Evolutionary conservation across 2,113 vertebrate species (phyloP).

Genomic region (Neodontobutis hainanensis): DNA sequence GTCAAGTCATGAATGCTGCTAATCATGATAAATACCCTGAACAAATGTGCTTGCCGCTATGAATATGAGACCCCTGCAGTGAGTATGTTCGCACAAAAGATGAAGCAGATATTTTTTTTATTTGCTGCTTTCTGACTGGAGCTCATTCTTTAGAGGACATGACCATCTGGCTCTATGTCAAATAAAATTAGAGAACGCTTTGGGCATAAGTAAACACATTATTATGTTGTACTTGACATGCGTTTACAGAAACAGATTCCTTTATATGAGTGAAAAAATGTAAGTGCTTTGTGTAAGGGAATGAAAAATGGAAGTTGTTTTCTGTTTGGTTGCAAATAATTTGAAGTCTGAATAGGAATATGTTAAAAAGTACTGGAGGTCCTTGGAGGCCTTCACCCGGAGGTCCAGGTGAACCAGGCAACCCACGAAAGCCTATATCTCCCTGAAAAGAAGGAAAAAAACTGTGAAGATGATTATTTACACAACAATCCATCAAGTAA

Average conservation of each 20-base stretch:
- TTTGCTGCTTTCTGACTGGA: constrained; percentile 1
- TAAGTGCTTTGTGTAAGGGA: neutral
- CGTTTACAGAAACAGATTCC: constrained; percentile 6
- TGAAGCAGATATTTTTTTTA: constrained; percentile 8
- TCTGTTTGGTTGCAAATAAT: neutral
- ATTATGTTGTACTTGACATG: constrained; percentile 15
- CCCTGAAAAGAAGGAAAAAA: constrained; percentile 74
- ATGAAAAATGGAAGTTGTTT: neutral
- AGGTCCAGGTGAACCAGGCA: constrained; percentile 80
- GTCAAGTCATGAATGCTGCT: constrained; percentile 19
- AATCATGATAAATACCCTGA: constrained; percentile 34
- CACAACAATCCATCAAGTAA: constrained; percentile 26
- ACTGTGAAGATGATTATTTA: constrained; percentile 8
- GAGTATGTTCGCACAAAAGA: constrained; percentile 32
- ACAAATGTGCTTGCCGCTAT: constrained; percentile 33
- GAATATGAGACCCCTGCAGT: constrained; percentile 4
- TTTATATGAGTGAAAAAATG: neutral
- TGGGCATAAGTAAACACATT: constrained; percentile 16
- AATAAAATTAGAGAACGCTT: constrained; percentile 26
- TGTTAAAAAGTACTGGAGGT: constrained; percentile 76
- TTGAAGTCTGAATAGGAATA: constrained; percentile 9
- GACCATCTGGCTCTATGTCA: constrained; percentile 36
- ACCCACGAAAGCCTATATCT: constrained; percentile 84
- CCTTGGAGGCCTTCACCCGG: constrained; percentile 88
- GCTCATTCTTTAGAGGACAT: constrained; percentile 30